Conservation (phyloP, 1,140 invertebrate species). For the Tetramorium simillimum region DNA sequence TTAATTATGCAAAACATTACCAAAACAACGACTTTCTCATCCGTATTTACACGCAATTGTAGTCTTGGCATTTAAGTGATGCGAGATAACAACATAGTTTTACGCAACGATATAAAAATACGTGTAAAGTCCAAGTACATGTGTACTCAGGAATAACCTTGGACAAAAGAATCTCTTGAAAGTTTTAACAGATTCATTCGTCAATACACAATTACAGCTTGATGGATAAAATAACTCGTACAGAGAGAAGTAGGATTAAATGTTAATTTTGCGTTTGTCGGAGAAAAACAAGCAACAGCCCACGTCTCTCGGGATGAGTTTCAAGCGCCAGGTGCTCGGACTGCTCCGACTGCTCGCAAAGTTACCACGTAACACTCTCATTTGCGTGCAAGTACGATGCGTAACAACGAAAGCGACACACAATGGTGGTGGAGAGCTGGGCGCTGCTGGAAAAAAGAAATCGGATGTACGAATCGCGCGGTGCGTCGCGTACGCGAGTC, state of each 20-base stretch:
- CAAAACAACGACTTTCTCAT: background rate
- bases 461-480: background rate
- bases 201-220: background rate
- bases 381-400: background rate
- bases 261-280: background rate
- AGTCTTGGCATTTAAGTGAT: background rate
- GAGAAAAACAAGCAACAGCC: background rate
- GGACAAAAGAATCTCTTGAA: background rate
- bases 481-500: background rate
- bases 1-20: background rate
- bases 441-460: background rate
- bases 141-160: background rate
- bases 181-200: too few relatives aligned
- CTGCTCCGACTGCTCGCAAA: background rate
- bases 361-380: background rate
- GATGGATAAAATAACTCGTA: background rate
- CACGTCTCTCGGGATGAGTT: background rate
- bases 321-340: background rate
- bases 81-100: background rate
- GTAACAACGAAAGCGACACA: constrained; percentile 22
- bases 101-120: background rate
- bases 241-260: background rate
- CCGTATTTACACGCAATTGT: background rate
- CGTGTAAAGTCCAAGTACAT: background rate
- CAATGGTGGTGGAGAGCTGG: background rate